phyloP scores from a whole-genome alignment of 2,797 vertebrate genomes.

The Margarornis squamiger region DNA sequence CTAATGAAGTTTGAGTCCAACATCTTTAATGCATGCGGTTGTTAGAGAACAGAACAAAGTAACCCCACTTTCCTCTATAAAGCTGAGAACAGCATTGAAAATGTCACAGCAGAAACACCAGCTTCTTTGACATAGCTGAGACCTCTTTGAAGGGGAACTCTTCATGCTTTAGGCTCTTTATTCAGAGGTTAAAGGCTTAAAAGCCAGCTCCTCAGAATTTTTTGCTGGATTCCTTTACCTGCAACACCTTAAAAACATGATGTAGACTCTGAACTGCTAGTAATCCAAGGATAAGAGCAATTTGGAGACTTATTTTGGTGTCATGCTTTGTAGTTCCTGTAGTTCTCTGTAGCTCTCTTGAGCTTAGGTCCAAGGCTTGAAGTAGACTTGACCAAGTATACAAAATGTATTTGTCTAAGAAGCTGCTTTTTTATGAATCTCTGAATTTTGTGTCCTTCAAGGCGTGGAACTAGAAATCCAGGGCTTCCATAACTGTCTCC shows the following conservation, averaged over 20 bases:
- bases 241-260: neutral
- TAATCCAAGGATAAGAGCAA: neutral
- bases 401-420: neutral
- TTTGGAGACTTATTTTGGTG: neutral
- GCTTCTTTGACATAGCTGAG: neutral
- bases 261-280: neutral
- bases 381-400: neutral
- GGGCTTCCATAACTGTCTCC: neutral
- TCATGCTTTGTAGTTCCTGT: neutral
- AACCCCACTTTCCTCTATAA: neutral
- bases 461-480: neutral
- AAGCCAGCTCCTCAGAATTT: neutral
- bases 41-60: neutral
- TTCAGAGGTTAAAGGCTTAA: neutral
- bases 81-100: slow-evolving; percentile 27
- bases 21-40: neutral
- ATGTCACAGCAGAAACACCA: neutral
- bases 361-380: neutral
- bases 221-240: neutral
- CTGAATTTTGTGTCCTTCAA: neutral
- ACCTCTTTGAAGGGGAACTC: slow-evolving; percentile 31
- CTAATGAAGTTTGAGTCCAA: neutral
- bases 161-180: neutral
- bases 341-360: neutral
- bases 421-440: neutral